Percentiles rank a stretch among this genome's conserved stretches.
Conservation (phyloP, 92 coral and sea anemone species). For the Montipora capitata region DNA sequence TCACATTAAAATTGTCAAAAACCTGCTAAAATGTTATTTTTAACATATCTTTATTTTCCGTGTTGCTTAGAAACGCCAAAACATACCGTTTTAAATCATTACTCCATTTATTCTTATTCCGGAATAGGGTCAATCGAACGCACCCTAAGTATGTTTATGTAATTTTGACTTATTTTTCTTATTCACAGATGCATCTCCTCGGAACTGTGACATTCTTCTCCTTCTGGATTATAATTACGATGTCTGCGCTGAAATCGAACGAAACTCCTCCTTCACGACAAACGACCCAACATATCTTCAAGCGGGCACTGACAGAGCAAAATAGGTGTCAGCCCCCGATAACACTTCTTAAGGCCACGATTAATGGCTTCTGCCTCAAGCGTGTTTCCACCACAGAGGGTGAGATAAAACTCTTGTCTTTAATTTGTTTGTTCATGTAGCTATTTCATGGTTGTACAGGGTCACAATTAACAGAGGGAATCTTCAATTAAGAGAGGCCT, state of each 20-base stretch:
- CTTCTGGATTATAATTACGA: neutral
- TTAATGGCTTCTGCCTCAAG: constrained; percentile 14
- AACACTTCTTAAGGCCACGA: constrained; percentile 2
- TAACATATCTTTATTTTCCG: no score
- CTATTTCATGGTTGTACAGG: no score
- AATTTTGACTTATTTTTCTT: neutral
- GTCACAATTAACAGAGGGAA: no score
- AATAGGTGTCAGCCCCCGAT: neutral
- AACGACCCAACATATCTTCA: neutral
- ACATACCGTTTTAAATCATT: no score
- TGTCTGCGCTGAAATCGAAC: neutral
- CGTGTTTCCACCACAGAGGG: constrained; percentile 13
- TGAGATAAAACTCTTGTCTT: neutral
- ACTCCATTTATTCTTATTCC: no score
- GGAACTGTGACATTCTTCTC: neutral
- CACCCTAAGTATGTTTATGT: neutral
- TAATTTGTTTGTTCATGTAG: no score
- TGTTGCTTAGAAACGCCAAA: no score
- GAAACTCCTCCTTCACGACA: neutral
- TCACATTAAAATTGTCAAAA: no score
- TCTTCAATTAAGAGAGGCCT: no score
- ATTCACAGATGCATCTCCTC: constrained; percentile 23
- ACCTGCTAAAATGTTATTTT: no score
- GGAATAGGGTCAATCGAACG: no score
- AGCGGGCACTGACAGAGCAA: neutral